Conservation (phyloP, 2,888 invertebrate genomes). For the Cybosia mesomella region DNA sequence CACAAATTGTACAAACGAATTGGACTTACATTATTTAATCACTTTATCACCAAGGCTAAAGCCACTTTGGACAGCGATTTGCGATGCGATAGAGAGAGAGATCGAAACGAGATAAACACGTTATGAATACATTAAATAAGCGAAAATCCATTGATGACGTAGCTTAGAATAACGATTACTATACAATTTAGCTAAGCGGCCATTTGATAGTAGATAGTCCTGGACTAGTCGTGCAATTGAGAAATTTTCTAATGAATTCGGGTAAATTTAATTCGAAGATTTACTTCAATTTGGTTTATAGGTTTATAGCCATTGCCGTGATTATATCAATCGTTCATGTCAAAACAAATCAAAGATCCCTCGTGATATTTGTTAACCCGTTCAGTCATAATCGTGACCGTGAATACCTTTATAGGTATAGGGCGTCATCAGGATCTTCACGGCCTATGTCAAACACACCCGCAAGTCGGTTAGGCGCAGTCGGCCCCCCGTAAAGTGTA, state of each 20-base stretch:
- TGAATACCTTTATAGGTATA: neutral
- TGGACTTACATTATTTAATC: neutral
- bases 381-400: neutral
- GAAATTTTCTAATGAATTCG: neutral
- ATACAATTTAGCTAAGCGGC: neutral
- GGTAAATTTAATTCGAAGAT: neutral
- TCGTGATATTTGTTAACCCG: neutral
- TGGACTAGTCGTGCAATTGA: neutral
- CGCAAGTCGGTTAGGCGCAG: too few relatives aligned
- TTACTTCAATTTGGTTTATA: neutral
- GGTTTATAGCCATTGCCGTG: neutral
- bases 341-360: neutral
- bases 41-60: neutral
- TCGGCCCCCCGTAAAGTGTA: too few relatives aligned
- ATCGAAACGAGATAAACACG: neutral
- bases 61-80: neutral
- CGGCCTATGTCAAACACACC: too few relatives aligned
- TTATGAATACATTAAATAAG: neutral
- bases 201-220: neutral
- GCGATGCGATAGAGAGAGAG: neutral
- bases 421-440: neutral
- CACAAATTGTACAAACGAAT: too few relatives aligned
- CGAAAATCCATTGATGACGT: neutral
- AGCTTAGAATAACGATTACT: neutral
- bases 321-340: neutral